Evolutionary conservation across 2,113 vertebrate species (phyloP), one percentile per base, ranked within the genome.

Genomic region (Rhinopomastus cyanomelas): DNA sequence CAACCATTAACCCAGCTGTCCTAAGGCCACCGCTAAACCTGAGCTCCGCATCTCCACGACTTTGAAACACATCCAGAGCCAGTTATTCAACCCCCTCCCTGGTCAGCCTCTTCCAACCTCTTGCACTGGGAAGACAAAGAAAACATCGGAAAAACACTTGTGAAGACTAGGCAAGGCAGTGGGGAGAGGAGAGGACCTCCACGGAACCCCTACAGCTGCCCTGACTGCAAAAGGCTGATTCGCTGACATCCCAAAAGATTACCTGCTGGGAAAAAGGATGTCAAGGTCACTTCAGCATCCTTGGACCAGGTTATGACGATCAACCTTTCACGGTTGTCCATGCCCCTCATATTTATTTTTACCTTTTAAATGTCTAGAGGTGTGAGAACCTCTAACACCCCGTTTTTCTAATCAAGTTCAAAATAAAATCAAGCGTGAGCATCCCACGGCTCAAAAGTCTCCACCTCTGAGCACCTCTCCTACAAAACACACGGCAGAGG

Each of bases 381-480:
- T 22, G 13, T 17, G 44, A 75, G 53, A 37, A 85, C 57, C 22
- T 36, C 27, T 23, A 26, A 4, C 8, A 37, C 20, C 80, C 61
- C 3, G 1, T 17, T 11, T 30, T 80, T 39, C 39, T 14, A 10
- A 6, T 34, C 1, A 3, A 39, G 14, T 16, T 82, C 53, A 16
- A 25, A 51, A 68, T 11, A 21, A 94, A 79, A 65, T 5, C 0
- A 3, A 72, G 4, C 6, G 44, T 6, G 8, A 60, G 14, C 4
- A 46, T 14, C 6, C 8, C 23, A 69, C 3, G 0, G 16, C 5
- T 14, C 42, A 32, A 66, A 75, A 25, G 29, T 2, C 9, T n/a
- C 55, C 11, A 1, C 0, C 5, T 26, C 19, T 3, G 0, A 59
- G 26, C 2, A 74, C 8, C 14, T 55, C 16, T 34, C 51, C 59